phyloP scores from a whole-genome alignment of 2,888 invertebrate species.

The Ectemnius lituratus region DNA sequence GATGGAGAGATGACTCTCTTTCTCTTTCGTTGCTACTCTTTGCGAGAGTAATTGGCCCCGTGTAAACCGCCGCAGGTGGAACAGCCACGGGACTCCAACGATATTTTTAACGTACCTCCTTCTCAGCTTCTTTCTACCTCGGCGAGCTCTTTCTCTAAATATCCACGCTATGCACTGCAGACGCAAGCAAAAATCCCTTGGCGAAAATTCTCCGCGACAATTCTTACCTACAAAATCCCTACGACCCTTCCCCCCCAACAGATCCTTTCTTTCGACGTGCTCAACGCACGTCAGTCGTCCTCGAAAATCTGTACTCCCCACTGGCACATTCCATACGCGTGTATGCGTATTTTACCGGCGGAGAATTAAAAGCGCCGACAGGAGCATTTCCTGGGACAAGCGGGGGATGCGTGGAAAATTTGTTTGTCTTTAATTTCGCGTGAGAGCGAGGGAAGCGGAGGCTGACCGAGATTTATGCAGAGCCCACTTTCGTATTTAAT shows the following conservation, averaged over 20 bases:
- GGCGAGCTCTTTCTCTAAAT: slow-evolving; percentile 48
- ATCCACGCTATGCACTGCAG: slow-evolving; percentile 17
- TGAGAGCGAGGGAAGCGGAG: background rate
- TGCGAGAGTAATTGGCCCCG: slow-evolving; percentile 62
- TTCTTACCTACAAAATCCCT: no score
- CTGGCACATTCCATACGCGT: no score
- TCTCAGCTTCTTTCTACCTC: slow-evolving; percentile 49
- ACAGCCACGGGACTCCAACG: slow-evolving; percentile 35
- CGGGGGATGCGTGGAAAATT: background rate
- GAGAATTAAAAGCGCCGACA: slow-evolving; percentile 34
- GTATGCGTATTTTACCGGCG: background rate
- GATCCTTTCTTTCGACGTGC: no score
- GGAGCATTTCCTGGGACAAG: background rate
- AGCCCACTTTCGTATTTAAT: no score
- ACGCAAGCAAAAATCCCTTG: slow-evolving; percentile 19
- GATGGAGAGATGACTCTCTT: background rate
- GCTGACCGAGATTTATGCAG: no score
- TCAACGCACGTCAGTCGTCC: no score
- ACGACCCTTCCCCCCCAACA: no score
- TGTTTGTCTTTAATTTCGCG: slow-evolving; percentile 25
- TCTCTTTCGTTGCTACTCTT: background rate
- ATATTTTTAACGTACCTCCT: slow-evolving; percentile 55
- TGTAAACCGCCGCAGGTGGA: slow-evolving; percentile 59
- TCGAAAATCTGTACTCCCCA: no score
- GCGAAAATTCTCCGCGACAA: slow-evolving; percentile 25